Base-by-base conservation (phyloP, 2,888 invertebrate genomes). In the Hanleya hanleyi region DNA sequence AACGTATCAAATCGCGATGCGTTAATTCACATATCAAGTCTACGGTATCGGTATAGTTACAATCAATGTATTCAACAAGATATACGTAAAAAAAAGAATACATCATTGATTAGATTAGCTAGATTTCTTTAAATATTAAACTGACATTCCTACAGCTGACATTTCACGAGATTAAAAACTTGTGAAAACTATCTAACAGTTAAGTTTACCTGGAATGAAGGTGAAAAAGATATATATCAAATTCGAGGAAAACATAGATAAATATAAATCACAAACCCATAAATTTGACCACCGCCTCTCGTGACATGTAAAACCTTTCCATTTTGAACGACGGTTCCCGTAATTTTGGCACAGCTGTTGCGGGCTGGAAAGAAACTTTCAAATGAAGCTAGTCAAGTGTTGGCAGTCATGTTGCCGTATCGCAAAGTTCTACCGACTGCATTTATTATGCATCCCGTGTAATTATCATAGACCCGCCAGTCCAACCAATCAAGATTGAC, bases 251-350 rank as follows among this genome's bases (percentile, higher is more conserved):
- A 67, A 67, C 29, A 26, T 35, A 69, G 22, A 15, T 35, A 69
- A 61, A 70, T 67, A 49, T 49, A 70, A 70, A 64, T 49, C 64
- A 70, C 70, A 64, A 70, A 70, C 70, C 70, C 70, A 70, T 70
- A 62, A 62, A 70, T 70, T 70, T 70, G 41, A 70, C 70, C 41
- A 70, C 70, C 33, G 70, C 70, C 47, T 70, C 70, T 35, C 70
- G 22, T 70, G 70, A 41, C 70, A 70, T 70, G 62, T 70, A 70
- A 70, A 70, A 70, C 64, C 57, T 70, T 70, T 70, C 70, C 70
- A 70, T 70, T 62, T 70, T 64, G 69, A 36, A 51, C 35, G 37
- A 64, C 37, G 62, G 70, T 33, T 64, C 57, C 70, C 18, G 38
- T 62, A 47, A 62, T 62, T 62, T 64, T 64, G 38, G 64, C 62